Evolutionary conservation across 2,113 vertebrate genomes (phyloP).

Genomic region (Pithys albifrons): DNA sequence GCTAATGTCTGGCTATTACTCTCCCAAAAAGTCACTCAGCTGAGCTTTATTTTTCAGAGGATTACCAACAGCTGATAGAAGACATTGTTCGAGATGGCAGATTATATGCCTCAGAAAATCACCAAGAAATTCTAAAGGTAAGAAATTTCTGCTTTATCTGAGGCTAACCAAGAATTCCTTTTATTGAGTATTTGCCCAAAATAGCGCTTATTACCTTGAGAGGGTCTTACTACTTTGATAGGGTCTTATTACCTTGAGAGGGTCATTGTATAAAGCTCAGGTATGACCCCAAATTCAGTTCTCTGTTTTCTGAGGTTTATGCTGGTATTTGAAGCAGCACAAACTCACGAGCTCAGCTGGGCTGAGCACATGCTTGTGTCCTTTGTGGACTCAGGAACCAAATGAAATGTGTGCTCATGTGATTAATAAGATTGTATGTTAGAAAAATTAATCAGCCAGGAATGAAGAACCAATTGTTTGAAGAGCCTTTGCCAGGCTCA

Average conservation of each 20-base stretch:
- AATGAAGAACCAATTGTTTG: background rate
- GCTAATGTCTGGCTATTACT: background rate
- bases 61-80: conserved; percentile 94
- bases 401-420: background rate
- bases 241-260: background rate
- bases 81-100: conserved; percentile 92
- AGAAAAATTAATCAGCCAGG: background rate
- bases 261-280: background rate
- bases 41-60: conserved; percentile 79
- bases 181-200: background rate
- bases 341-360: background rate
- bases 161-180: background rate
- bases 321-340: background rate
- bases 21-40: background rate
- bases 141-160: background rate
- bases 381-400: background rate
- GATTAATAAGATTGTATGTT: background rate
- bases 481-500: background rate
- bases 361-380: accelerated
- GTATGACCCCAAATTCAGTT: background rate
- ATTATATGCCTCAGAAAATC: conserved; percentile 92
- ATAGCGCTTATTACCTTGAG: background rate
- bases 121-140: conserved; percentile 94
- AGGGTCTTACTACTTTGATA: no score
- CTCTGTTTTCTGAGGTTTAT: background rate